Evolutionary conservation across 2,888 invertebrate genomes (phyloP).

Genomic region (Scelioninae gen. 2): DNA sequence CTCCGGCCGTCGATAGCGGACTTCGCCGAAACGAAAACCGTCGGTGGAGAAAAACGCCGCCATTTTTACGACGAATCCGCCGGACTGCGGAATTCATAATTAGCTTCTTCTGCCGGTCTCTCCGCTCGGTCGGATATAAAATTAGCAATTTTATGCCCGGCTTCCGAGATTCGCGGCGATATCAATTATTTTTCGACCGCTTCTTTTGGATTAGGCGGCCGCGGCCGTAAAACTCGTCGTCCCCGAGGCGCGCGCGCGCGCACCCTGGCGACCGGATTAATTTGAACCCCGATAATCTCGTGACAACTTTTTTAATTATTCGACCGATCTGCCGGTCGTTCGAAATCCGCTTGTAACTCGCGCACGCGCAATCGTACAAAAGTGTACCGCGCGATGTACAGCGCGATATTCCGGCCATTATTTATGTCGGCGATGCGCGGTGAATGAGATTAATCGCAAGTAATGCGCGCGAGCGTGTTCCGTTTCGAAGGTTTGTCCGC

Average conservation of each 20-base stretch:
- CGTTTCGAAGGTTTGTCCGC: too few species aligned
- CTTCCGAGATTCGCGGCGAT: conserved; percentile 70
- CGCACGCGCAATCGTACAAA: too few species aligned
- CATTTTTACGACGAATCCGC: conserved; percentile 53
- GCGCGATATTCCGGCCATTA: too few species aligned
- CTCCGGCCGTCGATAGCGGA: too few species aligned
- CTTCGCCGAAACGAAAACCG: too few species aligned
- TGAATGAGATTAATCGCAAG: too few species aligned
- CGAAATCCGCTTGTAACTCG: too few species aligned
- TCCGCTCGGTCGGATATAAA: conserved; percentile 63
- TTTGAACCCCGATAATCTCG: conserved; percentile 48
- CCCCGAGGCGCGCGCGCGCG: conserved; percentile 15
- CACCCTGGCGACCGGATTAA: conserved; percentile 42
- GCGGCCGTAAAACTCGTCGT: conserved; percentile 53
- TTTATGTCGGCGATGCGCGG: too few species aligned
- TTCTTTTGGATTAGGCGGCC: conserved; percentile 58
- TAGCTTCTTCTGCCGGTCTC: conserved; percentile 43
- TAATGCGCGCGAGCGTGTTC: too few species aligned
- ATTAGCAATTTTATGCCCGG: conserved; percentile 72
- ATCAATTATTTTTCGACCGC: conserved; percentile 65
- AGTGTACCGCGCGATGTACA: too few species aligned
- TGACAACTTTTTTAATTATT: conserved; percentile 49
- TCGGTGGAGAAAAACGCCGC: conserved; percentile 37
- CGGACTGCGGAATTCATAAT: conserved; percentile 60
- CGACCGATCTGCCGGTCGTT: conserved; percentile 13